Percentiles rank a stretch among this genome's conserved stretches.
Evolutionary conservation across 2,888 invertebrate species (phyloP).

Genomic region (Poecilus cupreus): DNA sequence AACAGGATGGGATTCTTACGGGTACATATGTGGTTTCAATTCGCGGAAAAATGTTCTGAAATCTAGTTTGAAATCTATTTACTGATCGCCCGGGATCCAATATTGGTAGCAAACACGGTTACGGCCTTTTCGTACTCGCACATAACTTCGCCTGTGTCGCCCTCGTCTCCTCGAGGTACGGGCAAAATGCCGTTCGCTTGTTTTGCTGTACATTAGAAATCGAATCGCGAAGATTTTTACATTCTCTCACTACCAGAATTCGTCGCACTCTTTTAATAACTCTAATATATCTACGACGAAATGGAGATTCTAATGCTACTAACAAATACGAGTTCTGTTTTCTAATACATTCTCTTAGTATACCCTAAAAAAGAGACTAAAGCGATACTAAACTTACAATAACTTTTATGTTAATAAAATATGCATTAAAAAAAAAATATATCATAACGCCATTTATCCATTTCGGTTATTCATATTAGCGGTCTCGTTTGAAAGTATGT

Average conservation of each 20-base stretch:
- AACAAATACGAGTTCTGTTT: too few species aligned
- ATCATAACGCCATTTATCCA: too few species aligned
- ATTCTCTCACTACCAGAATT: background rate
- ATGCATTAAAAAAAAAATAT: too few species aligned
- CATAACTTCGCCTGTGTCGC: constrained; percentile 28
- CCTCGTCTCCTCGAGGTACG: background rate
- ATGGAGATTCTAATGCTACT: too few species aligned
- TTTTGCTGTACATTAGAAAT: constrained; percentile 32
- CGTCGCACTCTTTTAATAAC: too few species aligned
- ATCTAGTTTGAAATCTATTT: constrained; percentile 58
- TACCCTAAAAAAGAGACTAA: too few species aligned
- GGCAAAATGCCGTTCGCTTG: background rate
- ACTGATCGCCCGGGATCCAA: constrained; percentile 53
- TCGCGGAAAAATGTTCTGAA: constrained; percentile 53
- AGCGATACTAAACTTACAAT: too few species aligned
- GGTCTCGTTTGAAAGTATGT: too few species aligned
- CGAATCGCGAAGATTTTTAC: background rate
- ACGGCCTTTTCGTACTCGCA: constrained; percentile 34
- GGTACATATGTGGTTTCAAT: constrained; percentile 46
- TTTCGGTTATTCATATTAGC: too few species aligned
- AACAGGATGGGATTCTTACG: constrained; percentile 38
- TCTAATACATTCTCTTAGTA: too few species aligned
- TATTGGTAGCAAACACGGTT: constrained; percentile 55
- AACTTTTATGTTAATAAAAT: too few species aligned
- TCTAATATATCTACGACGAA: too few species aligned